Conservation (phyloP, 2,888 invertebrate genomes). For the Ptychoptera contaminata region DNA sequence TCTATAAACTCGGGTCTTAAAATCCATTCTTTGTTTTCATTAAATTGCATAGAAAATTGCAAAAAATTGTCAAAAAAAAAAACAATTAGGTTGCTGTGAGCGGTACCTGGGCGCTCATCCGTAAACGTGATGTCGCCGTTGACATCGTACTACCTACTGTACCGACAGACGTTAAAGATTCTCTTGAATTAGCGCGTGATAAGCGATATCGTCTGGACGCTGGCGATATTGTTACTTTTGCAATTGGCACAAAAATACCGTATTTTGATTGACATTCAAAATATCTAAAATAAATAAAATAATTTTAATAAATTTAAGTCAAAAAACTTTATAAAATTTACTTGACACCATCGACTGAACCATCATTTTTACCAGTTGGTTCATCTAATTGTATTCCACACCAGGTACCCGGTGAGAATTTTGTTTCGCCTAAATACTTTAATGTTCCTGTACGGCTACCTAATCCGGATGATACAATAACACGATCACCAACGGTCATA, state of each 20-base stretch:
- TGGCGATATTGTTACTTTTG: slow-evolving; percentile 79
- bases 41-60: neutral
- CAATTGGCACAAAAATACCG: slow-evolving; percentile 84
- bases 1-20: neutral
- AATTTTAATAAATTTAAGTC: slow-evolving; percentile 3
- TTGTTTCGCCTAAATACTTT: slow-evolving; percentile 70
- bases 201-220: slow-evolving; percentile 48
- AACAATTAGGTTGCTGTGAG: slow-evolving; percentile 3
- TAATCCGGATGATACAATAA: slow-evolving; percentile 73
- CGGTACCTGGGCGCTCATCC: slow-evolving; percentile 24
- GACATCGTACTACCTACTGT: slow-evolving; percentile 43
- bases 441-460: slow-evolving; percentile 81
- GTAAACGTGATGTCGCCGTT: slow-evolving; percentile 31
- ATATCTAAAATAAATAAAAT: slow-evolving; percentile 48
- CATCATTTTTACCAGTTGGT: slow-evolving; percentile 89
- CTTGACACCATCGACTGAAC: slow-evolving; percentile 83
- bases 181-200: slow-evolving; percentile 65
- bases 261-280: slow-evolving; percentile 82
- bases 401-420: slow-evolving; percentile 89
- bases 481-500: slow-evolving; percentile 74
- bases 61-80: neutral
- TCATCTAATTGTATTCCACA: slow-evolving; percentile 92
- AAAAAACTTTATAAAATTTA: slow-evolving; percentile 22
- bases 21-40: neutral
- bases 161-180: slow-evolving; percentile 57